Percentiles rank a stretch among this genome's conserved stretches.
phyloP scores from a whole-genome alignment of 2,113 vertebrate genomes.

The Upupa epops region DNA sequence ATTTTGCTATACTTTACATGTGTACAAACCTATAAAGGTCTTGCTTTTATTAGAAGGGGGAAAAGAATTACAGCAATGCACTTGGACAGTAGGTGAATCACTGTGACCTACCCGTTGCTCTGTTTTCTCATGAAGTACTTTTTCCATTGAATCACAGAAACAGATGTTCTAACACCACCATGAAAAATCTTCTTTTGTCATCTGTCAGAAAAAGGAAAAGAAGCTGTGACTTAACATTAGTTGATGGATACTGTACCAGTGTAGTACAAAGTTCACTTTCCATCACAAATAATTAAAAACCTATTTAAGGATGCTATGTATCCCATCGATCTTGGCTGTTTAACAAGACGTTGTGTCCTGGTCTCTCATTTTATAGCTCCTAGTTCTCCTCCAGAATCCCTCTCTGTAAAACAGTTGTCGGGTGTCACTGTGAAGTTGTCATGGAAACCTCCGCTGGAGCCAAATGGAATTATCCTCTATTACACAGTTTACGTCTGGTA shows the following conservation, averaged over 20 bases:
- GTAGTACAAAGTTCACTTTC: slow-evolving; percentile 29
- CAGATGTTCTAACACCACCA: slow-evolving; percentile 79
- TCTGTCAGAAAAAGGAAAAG: slow-evolving; percentile 73
- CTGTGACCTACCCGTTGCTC: slow-evolving; percentile 61
- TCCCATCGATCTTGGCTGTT: slow-evolving; percentile 7
- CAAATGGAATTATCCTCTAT: slow-evolving; percentile 94
- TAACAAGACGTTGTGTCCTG: slow-evolving; percentile 48
- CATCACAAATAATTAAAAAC: slow-evolving; percentile 33
- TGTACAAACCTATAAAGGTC: slow-evolving; percentile 55
- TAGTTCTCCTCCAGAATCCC: slow-evolving; percentile 86
- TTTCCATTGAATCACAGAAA: slow-evolving; percentile 82
- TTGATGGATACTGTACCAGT: slow-evolving; percentile 7
- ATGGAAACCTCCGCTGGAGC: slow-evolving; percentile 88
- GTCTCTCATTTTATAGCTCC: slow-evolving; percentile 82
- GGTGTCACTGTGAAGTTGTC: slow-evolving; percentile 90
- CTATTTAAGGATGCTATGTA: neutral
- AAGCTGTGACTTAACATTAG: neutral
- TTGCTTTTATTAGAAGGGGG: slow-evolving; percentile 48
- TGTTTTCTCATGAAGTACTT: slow-evolving; percentile 79
- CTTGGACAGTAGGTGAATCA: slow-evolving; percentile 69
- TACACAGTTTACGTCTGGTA: slow-evolving; percentile 93
- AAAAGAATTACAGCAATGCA: slow-evolving; percentile 32
- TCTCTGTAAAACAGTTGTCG: slow-evolving; percentile 87
- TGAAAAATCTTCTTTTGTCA: slow-evolving; percentile 78
- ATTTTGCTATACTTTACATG: slow-evolving; percentile 42